Evolutionary conservation across 1,140 invertebrate species (phyloP), one percentile per base, ranked within the genome.

Genomic region (Drosophila oshimai): DNA sequence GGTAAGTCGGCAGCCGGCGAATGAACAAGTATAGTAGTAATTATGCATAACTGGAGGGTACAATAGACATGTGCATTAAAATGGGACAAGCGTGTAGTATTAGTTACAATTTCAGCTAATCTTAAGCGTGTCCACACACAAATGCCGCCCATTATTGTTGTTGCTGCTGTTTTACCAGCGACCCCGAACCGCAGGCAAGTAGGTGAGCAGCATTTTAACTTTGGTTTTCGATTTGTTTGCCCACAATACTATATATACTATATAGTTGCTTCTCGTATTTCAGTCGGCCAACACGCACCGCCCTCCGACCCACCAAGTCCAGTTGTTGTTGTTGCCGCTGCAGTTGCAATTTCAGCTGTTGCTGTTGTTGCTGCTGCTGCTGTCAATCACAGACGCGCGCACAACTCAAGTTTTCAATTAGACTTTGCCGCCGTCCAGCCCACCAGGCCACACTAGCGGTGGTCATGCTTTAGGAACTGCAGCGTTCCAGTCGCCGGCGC

Each of bases 401-500:
- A 87, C 81, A 87, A 87, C 83, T 87, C 81, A 87, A 67, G 62
- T 81, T 81, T 81, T 88, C 75, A 87, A 87, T 87, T 87, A 87
- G 81, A 87, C 60, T 50, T 47, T 41, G 13, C 51, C 41, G 67
- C 50, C 49, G 39, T 26, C 18, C 33, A 20, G 26, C 37, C 33
- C 20, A 20, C 31, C n/a, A 46, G 13, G 6, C 13, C 12, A 5
- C 37, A 46, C 49, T 74, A 89, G 39, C 80, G 89, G 33, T 36
- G 47, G 75, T 90, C 89, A 78, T 90, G 89, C 74, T 90, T 90
- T 78, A 89, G 83, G 45, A 90, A 83, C 61, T 90, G 89, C 73
- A 90, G 15, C 41, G 86, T 83, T 17, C 53, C 46, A 36, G 74
- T 64, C 15, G 53, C 42, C 42, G 75, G 69, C 65, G 69, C 77